Base-by-base conservation (phyloP, 1,140 invertebrate species). In the Brachionus plicatilis region DNA sequence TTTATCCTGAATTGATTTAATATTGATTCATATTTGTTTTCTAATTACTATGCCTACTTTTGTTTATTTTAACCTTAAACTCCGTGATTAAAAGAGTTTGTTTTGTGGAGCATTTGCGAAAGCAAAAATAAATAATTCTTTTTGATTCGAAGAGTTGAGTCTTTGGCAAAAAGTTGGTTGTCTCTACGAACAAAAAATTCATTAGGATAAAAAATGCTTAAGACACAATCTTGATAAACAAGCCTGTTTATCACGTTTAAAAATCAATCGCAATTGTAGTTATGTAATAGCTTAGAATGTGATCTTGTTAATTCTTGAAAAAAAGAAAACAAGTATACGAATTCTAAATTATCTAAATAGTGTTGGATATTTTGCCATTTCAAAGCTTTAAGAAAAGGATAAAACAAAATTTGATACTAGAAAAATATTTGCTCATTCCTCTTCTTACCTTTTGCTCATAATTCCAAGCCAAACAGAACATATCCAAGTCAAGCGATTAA, bases 1-100 rank as follows among this genome's bases (percentile, higher is more conserved):
- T 70, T 70, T 70, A 72, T 72, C 68, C 43, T 45, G n/a, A 72
- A 72, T 72, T 72, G 17, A 72, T 72, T 72, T 72, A 68, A 37
- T 41, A 68, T 60, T 60, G 53, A 68, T 68, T 68, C 27, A 41
- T 68, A 68, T 72, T 41, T 72, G 37, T 72, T 72, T 72, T 20
- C 27, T 68, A 68, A 68, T 68, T 33, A 68, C 66, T 72, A 45
- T n/a, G 33, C 37, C 37, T 72, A 60, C 53, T 60, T 60, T 60
- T 60, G 17, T 60, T 60, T 60, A 60, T 24, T 20, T 20, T n/a
- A 60, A 60, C 53, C 53, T 60, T 60, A 60, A 60, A 60, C 53
- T 60, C 20, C 12, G 27, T 68, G 33, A 29, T 68, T 29, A 68
- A 11, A 12, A 68, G 33, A 68, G 33, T 33, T 33, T 17, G 12